Evolutionary conservation across 2,888 invertebrate species (phyloP), one percentile per base, ranked within the genome.

Genomic region (Callosobruchus maculatus): DNA sequence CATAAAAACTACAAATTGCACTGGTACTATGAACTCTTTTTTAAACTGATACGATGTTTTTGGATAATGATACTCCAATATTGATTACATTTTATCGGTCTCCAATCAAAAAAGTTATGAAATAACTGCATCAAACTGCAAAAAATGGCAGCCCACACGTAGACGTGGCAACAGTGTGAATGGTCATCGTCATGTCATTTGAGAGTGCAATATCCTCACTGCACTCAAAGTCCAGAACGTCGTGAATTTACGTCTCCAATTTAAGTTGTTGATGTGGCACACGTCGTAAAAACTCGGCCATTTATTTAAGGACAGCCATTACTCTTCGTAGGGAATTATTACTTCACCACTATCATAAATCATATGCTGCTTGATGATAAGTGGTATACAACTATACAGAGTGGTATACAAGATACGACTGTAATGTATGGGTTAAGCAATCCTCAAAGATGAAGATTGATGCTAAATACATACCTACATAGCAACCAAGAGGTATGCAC

Each of bases 241-340:
- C 49, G 13, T 49, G 49, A 49, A 49, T 49, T 77, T 79, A 77
- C 80, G 77, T 78, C 79, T 78, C 75, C 79, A 77, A 79, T 79
- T 81, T 76, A 76, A 75, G 80, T 79, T 79, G 81, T 78, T 79
- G 80, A 80, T 80, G 49, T 49, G 79, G 78, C 78, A 73, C 76
- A 74, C 73, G 67, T 20, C 72, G 71, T 76, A 78, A 78, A 78
- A 75, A 77, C 71, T 73, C 73, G 75, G 74, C 72, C 75, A 74
- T 77, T 78, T 77, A 77, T 77, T 73, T 77, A 74, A 77, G 74
- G 74, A 74, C 68, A 71, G 73, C 67, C 76, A 68, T 72, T 76
- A 75, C 76, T 73, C 75, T 74, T 73, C 74, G 49, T 67, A 73
- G 72, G 76, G 77, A 78, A 78, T 81, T 81, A 78, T 79, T 77